A percentile compares a stretch with the other conserved stretches of the same genome.
Conservation (phyloP, 2,888 invertebrate species). For the Athrips mouffetella region DNA sequence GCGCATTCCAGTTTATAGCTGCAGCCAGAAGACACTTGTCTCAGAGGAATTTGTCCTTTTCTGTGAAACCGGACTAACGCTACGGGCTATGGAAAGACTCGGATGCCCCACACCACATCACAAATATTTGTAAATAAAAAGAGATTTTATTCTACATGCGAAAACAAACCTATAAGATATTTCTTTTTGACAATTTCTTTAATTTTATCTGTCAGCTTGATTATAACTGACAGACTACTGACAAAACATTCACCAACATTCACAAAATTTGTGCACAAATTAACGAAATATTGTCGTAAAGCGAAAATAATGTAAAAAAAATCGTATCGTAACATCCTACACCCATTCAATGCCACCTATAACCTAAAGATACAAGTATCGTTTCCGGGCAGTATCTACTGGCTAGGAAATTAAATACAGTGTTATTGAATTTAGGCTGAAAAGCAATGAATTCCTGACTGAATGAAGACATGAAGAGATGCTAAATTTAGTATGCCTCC, state of each 20-base stretch:
- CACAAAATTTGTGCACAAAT: background rate
- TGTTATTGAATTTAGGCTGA: background rate
- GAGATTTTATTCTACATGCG: too few species aligned
- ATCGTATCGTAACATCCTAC: background rate
- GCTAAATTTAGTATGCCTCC: too few species aligned
- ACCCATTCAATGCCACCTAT: conserved; percentile 23
- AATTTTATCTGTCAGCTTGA: too few species aligned
- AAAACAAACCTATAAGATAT: too few species aligned
- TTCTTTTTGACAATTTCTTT: too few species aligned
- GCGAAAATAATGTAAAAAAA: background rate
- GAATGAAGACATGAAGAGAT: background rate
- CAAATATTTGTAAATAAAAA: too few species aligned
- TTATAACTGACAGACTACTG: background rate
- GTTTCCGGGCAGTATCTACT: background rate
- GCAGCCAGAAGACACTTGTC: conserved; percentile 28
- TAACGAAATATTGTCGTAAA: background rate
- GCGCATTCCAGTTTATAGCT: conserved; percentile 35
- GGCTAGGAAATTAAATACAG: background rate
- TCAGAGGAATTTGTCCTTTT: conserved; percentile 42
- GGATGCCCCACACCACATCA: too few species aligned
- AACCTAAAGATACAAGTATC: background rate
- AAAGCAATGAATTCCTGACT: background rate
- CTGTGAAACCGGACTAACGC: conserved; percentile 6
- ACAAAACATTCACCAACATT: too few species aligned
- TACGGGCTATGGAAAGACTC: background rate